These are phyloP conservation scores for Atta texana DNA, from an alignment of 1,140 invertebrate genomes.

Conservation along the genomic window DNA sequence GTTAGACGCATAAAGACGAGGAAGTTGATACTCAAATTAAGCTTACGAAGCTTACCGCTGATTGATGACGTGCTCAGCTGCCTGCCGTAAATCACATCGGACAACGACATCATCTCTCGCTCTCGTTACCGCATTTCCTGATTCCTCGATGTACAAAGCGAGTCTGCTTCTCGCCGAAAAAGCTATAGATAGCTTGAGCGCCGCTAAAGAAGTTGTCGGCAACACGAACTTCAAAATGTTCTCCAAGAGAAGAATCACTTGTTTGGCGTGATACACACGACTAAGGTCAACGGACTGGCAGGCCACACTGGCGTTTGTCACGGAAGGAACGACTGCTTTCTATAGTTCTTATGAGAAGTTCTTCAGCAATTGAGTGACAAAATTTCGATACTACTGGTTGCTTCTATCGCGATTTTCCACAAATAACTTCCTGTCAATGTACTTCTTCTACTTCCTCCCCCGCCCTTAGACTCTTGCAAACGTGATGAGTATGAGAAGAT, in stretches of 20 bases:
- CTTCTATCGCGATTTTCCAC: not conserved
- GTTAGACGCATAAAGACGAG: not conserved
- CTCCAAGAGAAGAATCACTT: not conserved
- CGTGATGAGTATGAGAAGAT: not conserved
- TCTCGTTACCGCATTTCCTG: constrained; percentile 71
- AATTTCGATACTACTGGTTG: not conserved
- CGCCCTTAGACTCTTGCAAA: not conserved
- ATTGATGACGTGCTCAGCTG: constrained; percentile 34
- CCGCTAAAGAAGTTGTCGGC: not conserved
- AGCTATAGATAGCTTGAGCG: not conserved
- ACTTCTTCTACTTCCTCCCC: not conserved
- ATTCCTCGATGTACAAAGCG: not conserved
- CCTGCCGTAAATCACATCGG: constrained; percentile 38
- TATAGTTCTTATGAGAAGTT: not conserved
- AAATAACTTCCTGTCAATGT: too few relatives aligned
- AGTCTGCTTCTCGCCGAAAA: constrained; percentile 2
- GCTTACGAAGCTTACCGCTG: constrained; percentile 60
- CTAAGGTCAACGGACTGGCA: constrained; percentile 29
- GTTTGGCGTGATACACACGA: not conserved
- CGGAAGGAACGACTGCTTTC: not conserved
- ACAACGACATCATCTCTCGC: constrained; percentile 48
- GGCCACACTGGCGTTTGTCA: not conserved
- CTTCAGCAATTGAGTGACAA: too few relatives aligned
- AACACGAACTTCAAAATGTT: not conserved
- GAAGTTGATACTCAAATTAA: not conserved